These are phyloP conservation scores for Euphonia xanthogaster DNA, from an alignment of 2,797 vertebrate genomes.

Conservation along the genomic window DNA sequence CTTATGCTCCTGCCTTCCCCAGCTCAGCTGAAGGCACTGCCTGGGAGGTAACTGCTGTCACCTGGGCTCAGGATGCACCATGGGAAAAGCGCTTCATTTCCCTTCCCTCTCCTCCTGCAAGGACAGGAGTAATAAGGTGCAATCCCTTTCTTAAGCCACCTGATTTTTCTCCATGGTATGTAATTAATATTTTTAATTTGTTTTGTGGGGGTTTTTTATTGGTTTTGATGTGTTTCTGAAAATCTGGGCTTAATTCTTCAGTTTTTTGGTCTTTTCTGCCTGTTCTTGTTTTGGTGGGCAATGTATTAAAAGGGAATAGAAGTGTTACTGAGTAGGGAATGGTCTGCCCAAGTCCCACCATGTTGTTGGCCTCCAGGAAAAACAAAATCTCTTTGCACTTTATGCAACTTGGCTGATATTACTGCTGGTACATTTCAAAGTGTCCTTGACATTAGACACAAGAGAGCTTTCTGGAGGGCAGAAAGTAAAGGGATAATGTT, in stretches of 20 bases:
- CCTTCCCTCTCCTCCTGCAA: rapidly evolving
- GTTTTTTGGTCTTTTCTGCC: neutral
- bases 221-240: neutral
- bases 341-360: neutral
- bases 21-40: neutral
- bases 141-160: rapidly evolving
- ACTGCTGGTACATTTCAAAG: neutral
- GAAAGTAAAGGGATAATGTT: neutral
- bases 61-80: neutral
- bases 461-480: neutral
- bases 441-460: neutral
- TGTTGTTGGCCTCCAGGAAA: neutral
- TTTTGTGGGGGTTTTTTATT: neutral
- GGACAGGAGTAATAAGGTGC: rapidly evolving
- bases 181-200: neutral
- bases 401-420: neutral
- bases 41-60: neutral
- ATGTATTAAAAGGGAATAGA: neutral
- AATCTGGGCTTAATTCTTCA: neutral
- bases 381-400: neutral
- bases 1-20: neutral
- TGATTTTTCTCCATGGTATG: neutral
- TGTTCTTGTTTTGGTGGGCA: neutral
- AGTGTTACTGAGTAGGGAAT: neutral
- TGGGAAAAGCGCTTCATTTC: neutral